A percentile compares a stretch with the other conserved stretches of the same genome.
Conservation (phyloP, 92 coral and sea anemone genomes). For the Phenganax marumi region DNA sequence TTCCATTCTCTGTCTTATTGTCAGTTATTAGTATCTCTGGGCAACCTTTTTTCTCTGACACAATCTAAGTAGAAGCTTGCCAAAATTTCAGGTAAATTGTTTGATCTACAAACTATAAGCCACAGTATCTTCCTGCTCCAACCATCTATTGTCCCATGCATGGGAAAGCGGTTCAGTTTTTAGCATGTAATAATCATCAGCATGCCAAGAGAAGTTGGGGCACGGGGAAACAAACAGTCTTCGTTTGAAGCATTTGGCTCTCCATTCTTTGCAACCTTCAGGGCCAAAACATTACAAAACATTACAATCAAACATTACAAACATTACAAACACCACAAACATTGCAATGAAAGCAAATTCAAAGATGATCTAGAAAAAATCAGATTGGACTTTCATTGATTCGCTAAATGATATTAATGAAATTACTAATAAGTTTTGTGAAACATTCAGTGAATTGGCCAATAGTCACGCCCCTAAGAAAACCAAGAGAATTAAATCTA, state of each 20-base stretch:
- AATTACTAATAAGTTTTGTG: no score
- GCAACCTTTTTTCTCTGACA: constrained; percentile 36
- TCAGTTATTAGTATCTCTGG: constrained; percentile 43
- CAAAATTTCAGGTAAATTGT: constrained; percentile 42
- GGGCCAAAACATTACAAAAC: no score
- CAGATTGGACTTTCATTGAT: constrained; percentile 30
- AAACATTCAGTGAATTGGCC: no score
- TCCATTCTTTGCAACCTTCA: constrained; percentile 36
- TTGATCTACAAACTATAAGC: constrained; percentile 45
- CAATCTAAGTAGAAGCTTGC: constrained; percentile 44
- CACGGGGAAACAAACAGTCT: constrained; percentile 37
- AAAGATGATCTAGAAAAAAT: constrained; percentile 50
- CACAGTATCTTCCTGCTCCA: constrained; percentile 53
- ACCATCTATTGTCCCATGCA: constrained; percentile 49
- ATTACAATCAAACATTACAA: no score
- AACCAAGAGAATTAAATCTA: constrained; percentile 1
- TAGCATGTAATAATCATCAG: constrained; percentile 48
- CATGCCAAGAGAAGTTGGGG: constrained; percentile 48
- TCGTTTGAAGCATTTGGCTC: constrained; percentile 41
- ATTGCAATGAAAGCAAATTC: constrained; percentile 46
- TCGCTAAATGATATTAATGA: constrained; percentile 28
- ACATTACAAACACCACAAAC: no score
- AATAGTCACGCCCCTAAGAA: no score
- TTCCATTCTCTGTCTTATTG: constrained; percentile 49
- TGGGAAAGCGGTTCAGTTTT: constrained; percentile 49